Conservation (phyloP, 2,797 vertebrate species). For the Sebastes jordani region DNA sequence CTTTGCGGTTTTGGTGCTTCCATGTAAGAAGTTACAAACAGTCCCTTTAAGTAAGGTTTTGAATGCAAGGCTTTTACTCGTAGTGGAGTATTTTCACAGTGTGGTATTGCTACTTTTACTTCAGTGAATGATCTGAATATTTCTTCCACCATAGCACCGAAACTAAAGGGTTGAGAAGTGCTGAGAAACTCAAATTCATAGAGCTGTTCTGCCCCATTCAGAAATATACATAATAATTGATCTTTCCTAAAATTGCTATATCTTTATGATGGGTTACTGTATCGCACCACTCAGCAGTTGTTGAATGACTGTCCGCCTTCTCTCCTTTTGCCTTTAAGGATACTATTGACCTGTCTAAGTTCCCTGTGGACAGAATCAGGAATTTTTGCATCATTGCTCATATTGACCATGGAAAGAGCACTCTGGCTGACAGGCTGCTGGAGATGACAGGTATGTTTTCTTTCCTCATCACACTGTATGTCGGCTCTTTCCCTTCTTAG, state of each 20-base stretch:
- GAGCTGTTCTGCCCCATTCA: background rate
- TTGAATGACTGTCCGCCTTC: background rate
- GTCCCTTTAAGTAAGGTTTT: background rate
- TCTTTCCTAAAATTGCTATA: rapidly evolving
- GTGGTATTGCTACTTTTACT: background rate
- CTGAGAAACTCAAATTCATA: background rate
- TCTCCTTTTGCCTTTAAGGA: constrained; percentile 73
- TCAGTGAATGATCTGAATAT: background rate
- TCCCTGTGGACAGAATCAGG: constrained; percentile 89
- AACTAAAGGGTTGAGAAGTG: background rate
- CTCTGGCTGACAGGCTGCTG: constrained; percentile 92
- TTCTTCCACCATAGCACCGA: too few relatives aligned
- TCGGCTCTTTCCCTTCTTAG: background rate
- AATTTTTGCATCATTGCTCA: constrained; percentile 98
- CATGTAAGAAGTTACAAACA: too few relatives aligned
- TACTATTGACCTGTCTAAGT: constrained; percentile 85
- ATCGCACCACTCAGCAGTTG: background rate
- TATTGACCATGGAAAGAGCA: constrained; percentile 99
- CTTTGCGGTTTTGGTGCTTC: too few relatives aligned
- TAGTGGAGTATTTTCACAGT: background rate
- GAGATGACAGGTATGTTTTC: constrained; percentile 90
- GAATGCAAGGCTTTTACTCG: background rate
- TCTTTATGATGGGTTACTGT: background rate
- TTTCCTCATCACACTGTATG: background rate
- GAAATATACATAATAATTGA: background rate